These are phyloP conservation scores for Boleophthalmus pectinirostris DNA, from an alignment of 2,113 vertebrate species.

Conservation along the genomic window DNA sequence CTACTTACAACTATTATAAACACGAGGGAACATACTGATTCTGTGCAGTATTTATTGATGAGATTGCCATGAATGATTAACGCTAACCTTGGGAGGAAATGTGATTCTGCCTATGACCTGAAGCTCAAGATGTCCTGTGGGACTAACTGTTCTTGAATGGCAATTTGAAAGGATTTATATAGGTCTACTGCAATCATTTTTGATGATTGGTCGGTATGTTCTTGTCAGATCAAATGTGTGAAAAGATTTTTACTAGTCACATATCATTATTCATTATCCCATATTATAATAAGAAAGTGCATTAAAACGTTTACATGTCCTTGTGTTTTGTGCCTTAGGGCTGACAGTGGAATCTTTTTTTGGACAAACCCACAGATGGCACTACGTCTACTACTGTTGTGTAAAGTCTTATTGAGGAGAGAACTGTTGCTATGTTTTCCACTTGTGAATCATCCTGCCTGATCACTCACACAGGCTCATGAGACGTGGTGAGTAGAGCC, in stretches of 20 bases:
- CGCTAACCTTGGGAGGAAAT: constrained; percentile 2
- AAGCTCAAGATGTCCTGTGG: background rate
- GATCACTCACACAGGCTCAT: background rate
- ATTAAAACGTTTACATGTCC: background rate
- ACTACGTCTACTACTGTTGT: constrained; percentile 14
- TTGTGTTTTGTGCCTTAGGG: background rate
- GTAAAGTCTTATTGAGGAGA: constrained; percentile 14
- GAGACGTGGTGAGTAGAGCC: background rate
- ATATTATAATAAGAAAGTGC: background rate
- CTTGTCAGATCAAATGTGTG: background rate
- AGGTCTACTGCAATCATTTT: background rate
- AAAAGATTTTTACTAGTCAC: background rate
- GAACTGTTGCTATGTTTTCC: constrained; percentile 38
- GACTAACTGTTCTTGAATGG: background rate
- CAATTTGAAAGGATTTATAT: background rate
- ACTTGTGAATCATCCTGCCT: constrained; percentile 28
- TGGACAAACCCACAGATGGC: constrained; percentile 5
- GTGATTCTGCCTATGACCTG: background rate
- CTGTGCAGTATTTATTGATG: constrained; percentile 10
- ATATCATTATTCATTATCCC: background rate
- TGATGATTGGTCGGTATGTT: background rate
- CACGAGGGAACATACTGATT: background rate
- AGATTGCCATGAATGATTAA: constrained; percentile 12
- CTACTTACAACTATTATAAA: background rate
- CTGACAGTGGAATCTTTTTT: background rate